phyloP scores from a whole-genome alignment of 2,888 invertebrate species.

The Pteria penguin region DNA sequence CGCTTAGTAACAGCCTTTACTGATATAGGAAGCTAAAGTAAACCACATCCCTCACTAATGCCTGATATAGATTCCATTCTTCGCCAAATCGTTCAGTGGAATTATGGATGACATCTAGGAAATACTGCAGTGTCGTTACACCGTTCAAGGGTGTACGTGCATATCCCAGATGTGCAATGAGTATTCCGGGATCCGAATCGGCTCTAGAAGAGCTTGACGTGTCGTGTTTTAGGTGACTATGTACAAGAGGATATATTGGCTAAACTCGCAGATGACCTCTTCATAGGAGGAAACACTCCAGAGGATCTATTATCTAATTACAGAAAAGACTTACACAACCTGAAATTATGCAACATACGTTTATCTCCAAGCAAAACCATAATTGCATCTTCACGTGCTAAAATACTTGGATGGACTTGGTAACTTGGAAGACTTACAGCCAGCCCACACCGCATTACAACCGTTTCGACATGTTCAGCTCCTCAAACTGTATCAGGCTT shows the following conservation, averaged over 20 bases:
- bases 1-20: too few species aligned
- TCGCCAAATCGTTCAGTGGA: too few species aligned
- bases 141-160: conserved; percentile 38
- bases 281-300: conserved; percentile 47
- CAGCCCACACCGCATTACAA: conserved; percentile 40
- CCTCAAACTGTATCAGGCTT: conserved; percentile 39
- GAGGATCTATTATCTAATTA: conserved; percentile 38
- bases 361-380: conserved; percentile 44
- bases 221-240: too few species aligned
- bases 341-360: conserved; percentile 37
- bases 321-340: conserved; percentile 36
- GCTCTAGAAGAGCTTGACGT: conserved; percentile 40
- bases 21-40: too few species aligned
- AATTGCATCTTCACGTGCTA: conserved; percentile 43
- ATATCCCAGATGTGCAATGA: conserved; percentile 40
- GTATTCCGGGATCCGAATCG: conserved; percentile 44
- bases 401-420: conserved; percentile 51
- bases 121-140: conserved; percentile 43
- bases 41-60: too few species aligned
- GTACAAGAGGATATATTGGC: too few species aligned
- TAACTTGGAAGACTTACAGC: conserved; percentile 26
- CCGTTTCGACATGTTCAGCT: conserved; percentile 31
- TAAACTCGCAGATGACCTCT: conserved; percentile 49
- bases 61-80: too few species aligned
- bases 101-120: too few species aligned